These are phyloP conservation scores for Mastigias papua DNA, from an alignment of 30 jellyfish, hydroid and myxozoan species.

Conservation along the genomic window DNA sequence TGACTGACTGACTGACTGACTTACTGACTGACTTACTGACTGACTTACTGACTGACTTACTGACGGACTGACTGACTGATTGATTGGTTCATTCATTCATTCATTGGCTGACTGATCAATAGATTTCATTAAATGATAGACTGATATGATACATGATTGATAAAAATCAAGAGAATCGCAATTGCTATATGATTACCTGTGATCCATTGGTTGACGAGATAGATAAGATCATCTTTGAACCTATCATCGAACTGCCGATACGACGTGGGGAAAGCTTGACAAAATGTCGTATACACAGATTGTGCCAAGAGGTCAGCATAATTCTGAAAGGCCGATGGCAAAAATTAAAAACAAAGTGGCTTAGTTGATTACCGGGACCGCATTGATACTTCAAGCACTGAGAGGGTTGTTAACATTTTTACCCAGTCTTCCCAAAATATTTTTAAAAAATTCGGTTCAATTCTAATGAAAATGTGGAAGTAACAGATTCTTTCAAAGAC, in stretches of 20 bases:
- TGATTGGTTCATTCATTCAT: neutral
- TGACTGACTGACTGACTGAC: no score
- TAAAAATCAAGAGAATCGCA: neutral
- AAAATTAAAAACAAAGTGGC: neutral
- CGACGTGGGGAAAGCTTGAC: slow-evolving; percentile 90
- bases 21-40: no score
- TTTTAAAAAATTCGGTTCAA: no score
- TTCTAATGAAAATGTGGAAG: no score
- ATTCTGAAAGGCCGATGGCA: slow-evolving; percentile 42
- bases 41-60: no score
- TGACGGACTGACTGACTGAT: neutral
- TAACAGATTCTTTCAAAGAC: no score
- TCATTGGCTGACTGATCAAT: neutral
- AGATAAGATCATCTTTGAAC: slow-evolving; percentile 75
- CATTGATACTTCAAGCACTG: no score
- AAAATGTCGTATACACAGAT: slow-evolving; percentile 77
- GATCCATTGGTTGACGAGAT: slow-evolving; percentile 69
- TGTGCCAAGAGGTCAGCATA: slow-evolving; percentile 82
- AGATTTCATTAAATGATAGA: neutral
- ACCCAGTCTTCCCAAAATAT: no score
- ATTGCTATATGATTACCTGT: slow-evolving; percentile 58
- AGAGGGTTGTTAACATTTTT: no score
- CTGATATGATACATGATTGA: neutral
- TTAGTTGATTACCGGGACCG: no score
- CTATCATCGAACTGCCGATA: slow-evolving; percentile 86